These are phyloP conservation scores for Muntiacus reevesi DNA, from an alignment of 2,113 vertebrate genomes.

Conservation along the genomic window DNA sequence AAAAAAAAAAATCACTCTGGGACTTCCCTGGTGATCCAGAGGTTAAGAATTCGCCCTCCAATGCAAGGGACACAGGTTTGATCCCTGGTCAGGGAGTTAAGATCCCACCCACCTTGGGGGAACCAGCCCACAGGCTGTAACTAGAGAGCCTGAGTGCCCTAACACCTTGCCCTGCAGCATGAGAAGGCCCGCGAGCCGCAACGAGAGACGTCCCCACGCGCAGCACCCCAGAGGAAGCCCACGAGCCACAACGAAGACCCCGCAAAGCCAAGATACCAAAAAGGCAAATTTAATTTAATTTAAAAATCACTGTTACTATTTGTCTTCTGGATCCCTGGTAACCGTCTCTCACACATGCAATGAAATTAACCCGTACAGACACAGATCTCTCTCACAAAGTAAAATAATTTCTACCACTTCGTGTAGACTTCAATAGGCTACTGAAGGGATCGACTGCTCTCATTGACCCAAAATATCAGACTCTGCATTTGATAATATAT, in stretches of 20 bases:
- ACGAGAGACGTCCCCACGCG: neutral
- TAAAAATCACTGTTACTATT: neutral
- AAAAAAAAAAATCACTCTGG: neutral
- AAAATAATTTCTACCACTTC: neutral
- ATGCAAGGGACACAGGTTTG: neutral
- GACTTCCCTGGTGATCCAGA: neutral
- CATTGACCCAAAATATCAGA: neutral
- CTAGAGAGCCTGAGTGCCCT: neutral
- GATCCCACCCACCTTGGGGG: neutral
- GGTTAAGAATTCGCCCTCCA: neutral
- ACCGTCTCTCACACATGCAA: neutral
- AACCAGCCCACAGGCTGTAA: neutral
- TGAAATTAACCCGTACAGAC: neutral
- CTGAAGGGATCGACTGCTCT: neutral
- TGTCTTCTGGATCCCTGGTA: neutral
- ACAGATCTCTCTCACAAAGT: neutral
- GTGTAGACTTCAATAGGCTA: neutral
- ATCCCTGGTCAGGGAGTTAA: neutral
- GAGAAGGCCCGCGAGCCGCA: neutral
- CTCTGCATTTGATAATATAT: neutral
- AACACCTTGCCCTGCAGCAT: neutral
- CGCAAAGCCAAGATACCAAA: neutral
- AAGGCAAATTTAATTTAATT: neutral
- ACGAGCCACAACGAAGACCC: fast-evolving
- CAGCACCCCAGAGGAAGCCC: neutral